Conservation (phyloP, 2,113 vertebrate species). For the Mobula hypostoma region DNA sequence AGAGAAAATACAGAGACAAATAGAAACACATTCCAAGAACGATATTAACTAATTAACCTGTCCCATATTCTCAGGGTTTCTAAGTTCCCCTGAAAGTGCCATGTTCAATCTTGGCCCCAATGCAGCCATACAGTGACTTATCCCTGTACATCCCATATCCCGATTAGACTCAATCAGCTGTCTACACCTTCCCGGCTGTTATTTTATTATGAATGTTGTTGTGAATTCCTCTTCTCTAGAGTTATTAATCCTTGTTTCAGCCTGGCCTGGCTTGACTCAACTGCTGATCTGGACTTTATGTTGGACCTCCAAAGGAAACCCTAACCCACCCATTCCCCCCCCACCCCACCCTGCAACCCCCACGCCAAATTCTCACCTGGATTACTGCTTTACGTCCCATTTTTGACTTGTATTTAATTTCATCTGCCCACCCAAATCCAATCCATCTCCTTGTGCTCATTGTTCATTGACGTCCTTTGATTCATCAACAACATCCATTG, state of each 20-base stretch:
- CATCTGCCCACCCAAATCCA: not conserved
- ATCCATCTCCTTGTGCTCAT: too few species aligned
- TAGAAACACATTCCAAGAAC: not conserved
- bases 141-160: not conserved
- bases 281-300: not conserved
- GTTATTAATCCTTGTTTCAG: not conserved
- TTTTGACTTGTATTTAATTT: not conserved
- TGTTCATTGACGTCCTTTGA: not conserved
- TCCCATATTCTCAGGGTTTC: not conserved
- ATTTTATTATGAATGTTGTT: not conserved
- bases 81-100: not conserved
- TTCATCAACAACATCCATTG: not conserved
- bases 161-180: not conserved
- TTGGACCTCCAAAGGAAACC: not conserved
- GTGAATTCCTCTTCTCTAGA: not conserved
- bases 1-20: not conserved
- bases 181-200: not conserved
- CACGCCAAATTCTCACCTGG: not conserved
- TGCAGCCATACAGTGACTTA: not conserved
- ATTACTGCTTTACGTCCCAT: not conserved
- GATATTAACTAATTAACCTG: not conserved
- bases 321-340: too few species aligned
- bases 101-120: not conserved
- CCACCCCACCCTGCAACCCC: too few species aligned
- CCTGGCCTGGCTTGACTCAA: not conserved